phyloP scores from a whole-genome alignment of 1,140 invertebrate genomes.

The Limonius californicus region DNA sequence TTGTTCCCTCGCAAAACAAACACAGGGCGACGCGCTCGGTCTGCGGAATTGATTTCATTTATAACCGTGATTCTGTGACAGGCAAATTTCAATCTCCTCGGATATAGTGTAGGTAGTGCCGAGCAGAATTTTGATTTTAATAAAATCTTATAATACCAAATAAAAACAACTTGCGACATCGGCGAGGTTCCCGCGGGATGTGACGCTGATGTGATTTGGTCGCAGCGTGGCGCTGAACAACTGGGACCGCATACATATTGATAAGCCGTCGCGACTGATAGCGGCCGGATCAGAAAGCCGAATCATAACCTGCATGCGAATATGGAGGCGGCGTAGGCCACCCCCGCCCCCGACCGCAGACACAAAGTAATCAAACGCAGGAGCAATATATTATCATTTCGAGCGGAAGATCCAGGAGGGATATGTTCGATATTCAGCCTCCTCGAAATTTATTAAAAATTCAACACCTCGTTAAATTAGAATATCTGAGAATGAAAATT shows the following conservation, averaged over 20 bases:
- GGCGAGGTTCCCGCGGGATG: constrained; percentile 5
- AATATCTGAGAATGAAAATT: constrained; percentile 18
- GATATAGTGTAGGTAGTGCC: not conserved
- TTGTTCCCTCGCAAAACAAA: constrained; percentile 31
- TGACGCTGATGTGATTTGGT: constrained; percentile 11
- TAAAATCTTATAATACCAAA: constrained; percentile 14
- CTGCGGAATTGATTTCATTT: constrained; percentile 34
- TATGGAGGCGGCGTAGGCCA: not conserved
- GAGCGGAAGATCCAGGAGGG: not conserved
- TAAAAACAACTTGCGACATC: constrained; percentile 14
- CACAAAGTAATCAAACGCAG: constrained; percentile 12
- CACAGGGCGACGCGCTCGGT: constrained; percentile 24
- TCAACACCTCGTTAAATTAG: constrained; percentile 18
- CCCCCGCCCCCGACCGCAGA: not conserved
- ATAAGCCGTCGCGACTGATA: constrained; percentile 11
- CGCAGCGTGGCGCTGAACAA: constrained; percentile 1
- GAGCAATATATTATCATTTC: constrained; percentile 12
- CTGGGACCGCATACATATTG: constrained; percentile 9
- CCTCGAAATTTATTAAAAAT: constrained; percentile 9
- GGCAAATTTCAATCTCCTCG: constrained; percentile 15
- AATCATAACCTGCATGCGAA: constrained; percentile 13
- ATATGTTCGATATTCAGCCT: constrained; percentile 3
- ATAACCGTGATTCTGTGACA: constrained; percentile 19
- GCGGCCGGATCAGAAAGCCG: constrained; percentile 6
- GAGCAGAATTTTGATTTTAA: constrained; percentile 12